A percentile compares a stretch with the other conserved stretches of the same genome.
Evolutionary conservation across 2,113 vertebrate species (phyloP).

Genomic region (Notarius quadriscutis): DNA sequence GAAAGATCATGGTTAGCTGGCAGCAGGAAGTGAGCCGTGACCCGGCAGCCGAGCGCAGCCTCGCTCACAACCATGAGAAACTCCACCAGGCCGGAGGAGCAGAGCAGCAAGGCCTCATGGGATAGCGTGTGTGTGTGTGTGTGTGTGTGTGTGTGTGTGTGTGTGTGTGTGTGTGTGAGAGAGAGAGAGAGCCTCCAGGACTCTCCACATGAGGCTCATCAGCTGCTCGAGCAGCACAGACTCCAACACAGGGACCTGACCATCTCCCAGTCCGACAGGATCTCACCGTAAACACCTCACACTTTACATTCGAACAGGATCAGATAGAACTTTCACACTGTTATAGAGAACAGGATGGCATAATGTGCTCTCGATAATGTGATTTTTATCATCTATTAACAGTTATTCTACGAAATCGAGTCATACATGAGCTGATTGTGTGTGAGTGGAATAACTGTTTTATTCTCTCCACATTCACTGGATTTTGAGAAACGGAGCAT

Average conservation of each 20-base stretch:
- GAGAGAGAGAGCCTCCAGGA: conserved; percentile 19
- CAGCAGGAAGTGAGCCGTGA: conserved; percentile 65
- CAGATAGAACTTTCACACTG: no score
- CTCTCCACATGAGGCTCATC: conserved; percentile 17
- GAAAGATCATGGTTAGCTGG: conserved; percentile 54
- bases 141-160: conserved; percentile 59
- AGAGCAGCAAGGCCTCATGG: conserved; percentile 57
- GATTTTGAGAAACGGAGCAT: no score
- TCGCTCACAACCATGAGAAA: conserved; percentile 64
- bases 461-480: no score
- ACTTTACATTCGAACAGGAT: no score
- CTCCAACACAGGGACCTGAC: neutral
- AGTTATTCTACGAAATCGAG: no score
- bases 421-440: no score
- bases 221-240: neutral
- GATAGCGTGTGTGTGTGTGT: conserved; percentile 57
- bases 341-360: no score
- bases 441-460: no score
- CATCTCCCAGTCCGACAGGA: neutral
- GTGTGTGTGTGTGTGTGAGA: conserved; percentile 52
- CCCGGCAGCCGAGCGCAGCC: conserved; percentile 61
- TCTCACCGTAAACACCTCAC: no score
- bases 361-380: no score
- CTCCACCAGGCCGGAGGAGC: conserved; percentile 30
- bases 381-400: no score